Evolutionary conservation across 2,888 invertebrate genomes (phyloP).

Genomic region (Papilio demoleus): DNA sequence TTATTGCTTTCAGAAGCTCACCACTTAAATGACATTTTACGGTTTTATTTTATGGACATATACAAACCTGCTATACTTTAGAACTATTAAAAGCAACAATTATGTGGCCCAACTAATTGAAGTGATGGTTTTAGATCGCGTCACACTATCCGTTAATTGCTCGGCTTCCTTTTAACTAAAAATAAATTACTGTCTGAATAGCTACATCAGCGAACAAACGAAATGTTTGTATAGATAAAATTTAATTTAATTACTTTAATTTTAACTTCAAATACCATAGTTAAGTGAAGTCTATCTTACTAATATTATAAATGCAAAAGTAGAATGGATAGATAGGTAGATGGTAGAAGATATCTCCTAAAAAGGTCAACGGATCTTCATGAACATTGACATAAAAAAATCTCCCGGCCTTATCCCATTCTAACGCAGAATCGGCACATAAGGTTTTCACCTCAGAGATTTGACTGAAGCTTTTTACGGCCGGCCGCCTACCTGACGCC

Average conservation of each 20-base stretch:
- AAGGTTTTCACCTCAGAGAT: too few relatives aligned
- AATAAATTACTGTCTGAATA: conserved; percentile 3
- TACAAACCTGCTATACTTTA: neutral
- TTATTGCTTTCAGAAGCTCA: too few relatives aligned
- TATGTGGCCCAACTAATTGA: conserved; percentile 12
- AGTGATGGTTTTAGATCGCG: neutral
- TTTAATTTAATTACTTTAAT: conserved; percentile 6
- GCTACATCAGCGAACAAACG: conserved; percentile 12
- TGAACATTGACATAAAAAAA: too few relatives aligned
- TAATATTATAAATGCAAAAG: too few relatives aligned
- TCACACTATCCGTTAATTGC: conserved; percentile 30
- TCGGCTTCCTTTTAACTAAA: conserved; percentile 13
- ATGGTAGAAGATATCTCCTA: too few relatives aligned
- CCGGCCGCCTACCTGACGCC: too few relatives aligned
- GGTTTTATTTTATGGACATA: neutral
- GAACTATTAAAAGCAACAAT: conserved; percentile 1
- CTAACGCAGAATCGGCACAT: too few relatives aligned
- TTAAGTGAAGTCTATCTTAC: too few relatives aligned
- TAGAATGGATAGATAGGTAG: too few relatives aligned
- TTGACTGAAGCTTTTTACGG: too few relatives aligned
- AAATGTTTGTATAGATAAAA: conserved; percentile 16
- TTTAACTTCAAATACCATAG: neutral
- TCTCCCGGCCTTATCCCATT: too few relatives aligned
- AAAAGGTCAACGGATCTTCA: too few relatives aligned
- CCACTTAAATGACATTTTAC: neutral